Base-by-base conservation (phyloP, 1,140 invertebrate genomes). In the Acromyrmex heyeri region DNA sequence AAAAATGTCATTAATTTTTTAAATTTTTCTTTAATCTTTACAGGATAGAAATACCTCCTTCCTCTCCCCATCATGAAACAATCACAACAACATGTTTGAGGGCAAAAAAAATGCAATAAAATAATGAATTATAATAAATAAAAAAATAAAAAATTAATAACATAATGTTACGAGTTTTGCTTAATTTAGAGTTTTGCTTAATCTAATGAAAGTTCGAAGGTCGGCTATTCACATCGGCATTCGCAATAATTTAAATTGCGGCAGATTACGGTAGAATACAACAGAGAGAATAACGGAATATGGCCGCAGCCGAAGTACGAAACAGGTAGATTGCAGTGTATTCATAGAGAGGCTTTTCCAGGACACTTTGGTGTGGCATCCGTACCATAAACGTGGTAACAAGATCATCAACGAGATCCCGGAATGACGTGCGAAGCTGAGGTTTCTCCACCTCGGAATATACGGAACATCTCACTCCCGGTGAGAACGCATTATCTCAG, bases 351-450 rank as follows among this genome's bases (percentile, higher is more conserved):
- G 34, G 62, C 73, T 83, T 70, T 83, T 83, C 55, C 55, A 61
- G 59, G 73, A 78, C 61, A 55, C n/a, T 85, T 85, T 50, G 18
- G 59, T 24, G 27, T 24, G 73, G 34, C 82, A 78, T 85, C 34
- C 34, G 30, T n/a, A 59, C 44, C 21, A 38, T 85, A 85, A 85
- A 64, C 72, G 82, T 62, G 21, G 61, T 78, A 85, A 85, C 82
- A 78, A 65, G 73, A 76, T 78, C 75, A 64, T 76, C 81, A 85
- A 48, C 48, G n/a, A 38, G 48, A 76, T 83, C 44, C 38, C 38
- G 27, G 44, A 83, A 83, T 50, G 70, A 75, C 79, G 55, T 21
- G 55, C 38, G 38, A 73, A 83, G 18, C 27, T 44, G 79, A 62
- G 53, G 48, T 73, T 83, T 61, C 79, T 61, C 18, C 30, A 5